Percentiles rank a stretch among this genome's conserved stretches.
Evolutionary conservation across 64 coral and sea anemone genomes (phyloP).

Genomic region (Hydrozoanthus tunicans): DNA sequence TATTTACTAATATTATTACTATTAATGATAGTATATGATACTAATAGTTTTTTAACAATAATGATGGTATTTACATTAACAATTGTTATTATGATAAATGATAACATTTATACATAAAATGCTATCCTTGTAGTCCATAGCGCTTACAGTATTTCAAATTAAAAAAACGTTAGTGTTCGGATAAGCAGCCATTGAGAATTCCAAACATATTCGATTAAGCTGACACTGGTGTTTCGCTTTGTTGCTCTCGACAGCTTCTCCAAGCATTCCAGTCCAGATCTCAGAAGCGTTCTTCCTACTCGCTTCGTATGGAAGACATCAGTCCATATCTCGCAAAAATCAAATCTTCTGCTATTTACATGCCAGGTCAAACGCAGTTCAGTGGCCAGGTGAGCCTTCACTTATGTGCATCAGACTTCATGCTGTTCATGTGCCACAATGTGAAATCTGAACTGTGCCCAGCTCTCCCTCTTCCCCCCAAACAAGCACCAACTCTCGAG

Average conservation of each 20-base stretch:
- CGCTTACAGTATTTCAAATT: no score
- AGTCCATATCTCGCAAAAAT: conserved; percentile 84
- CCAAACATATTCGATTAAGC: no score
- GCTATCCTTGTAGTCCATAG: no score
- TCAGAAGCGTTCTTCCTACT: conserved; percentile 87
- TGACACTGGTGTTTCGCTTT: no score
- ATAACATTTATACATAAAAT: no score
- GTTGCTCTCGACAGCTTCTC: conserved; percentile 56
- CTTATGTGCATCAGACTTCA: not conserved
- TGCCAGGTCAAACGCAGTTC: conserved; percentile 96
- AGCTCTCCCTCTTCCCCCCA: not conserved
- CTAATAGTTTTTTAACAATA: not conserved
- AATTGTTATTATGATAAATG: not conserved
- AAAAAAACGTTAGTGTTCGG: no score
- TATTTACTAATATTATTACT: not conserved
- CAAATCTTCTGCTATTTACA: conserved; percentile 94
- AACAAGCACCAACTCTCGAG: no score
- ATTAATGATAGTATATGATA: not conserved
- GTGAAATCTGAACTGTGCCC: not conserved
- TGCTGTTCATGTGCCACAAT: no score
- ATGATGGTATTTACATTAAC: not conserved
- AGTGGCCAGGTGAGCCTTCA: conserved; percentile 72
- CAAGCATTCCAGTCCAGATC: conserved; percentile 90
- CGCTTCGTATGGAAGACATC: conserved; percentile 88
- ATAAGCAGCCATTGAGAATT: no score